Evolutionary conservation across 2,797 vertebrate species (phyloP), one percentile per base, ranked within the genome.

Genomic region (Thaleichthys pacificus): DNA sequence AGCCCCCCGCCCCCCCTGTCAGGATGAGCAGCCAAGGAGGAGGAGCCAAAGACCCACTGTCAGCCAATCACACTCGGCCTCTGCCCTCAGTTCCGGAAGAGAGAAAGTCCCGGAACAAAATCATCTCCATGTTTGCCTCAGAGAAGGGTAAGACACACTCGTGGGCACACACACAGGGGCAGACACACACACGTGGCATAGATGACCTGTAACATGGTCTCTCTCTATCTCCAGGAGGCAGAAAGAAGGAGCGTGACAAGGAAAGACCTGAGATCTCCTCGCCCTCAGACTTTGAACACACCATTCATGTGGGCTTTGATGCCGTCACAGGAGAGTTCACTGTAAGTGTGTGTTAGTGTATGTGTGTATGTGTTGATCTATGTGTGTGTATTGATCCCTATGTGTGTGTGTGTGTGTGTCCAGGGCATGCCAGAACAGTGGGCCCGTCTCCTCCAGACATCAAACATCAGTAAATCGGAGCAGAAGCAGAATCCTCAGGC

Each of bases 381-480:
- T 82, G 32, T 56, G 49, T 57, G n/a, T 65, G 4, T 80, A 24
- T 15, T 26, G 12, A 11, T 42, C 8, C 38, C 1, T 42, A 4
- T 76, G 28, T 79, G 15, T 78, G 49, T 75, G 64, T 17, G 30
- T 66, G 47, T 79, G 6, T 66, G 26, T 84, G 64, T 84, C 8
- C 84, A 99, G 98, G 98, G 97, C 80, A 99, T 99, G 98, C 98
- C 98, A 15, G 97, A 98, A 88, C 98, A 99, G 82, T 99, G 98
- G 98, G 97, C 98, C 80, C 93, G 96, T 66, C 92, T 99, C 77
- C 93, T 99, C 67, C 97, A 99, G 87, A 99, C 96, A 70, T 99
- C 98, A 81, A 99, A 99, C 86, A 99, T 99, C 89, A 98, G 96
- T 21, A 98, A 99, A 86, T 93, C 95, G 6, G 98, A 99, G 84